phyloP scores from a whole-genome alignment of 2,113 vertebrate genomes.

The Notiomystis cincta region DNA sequence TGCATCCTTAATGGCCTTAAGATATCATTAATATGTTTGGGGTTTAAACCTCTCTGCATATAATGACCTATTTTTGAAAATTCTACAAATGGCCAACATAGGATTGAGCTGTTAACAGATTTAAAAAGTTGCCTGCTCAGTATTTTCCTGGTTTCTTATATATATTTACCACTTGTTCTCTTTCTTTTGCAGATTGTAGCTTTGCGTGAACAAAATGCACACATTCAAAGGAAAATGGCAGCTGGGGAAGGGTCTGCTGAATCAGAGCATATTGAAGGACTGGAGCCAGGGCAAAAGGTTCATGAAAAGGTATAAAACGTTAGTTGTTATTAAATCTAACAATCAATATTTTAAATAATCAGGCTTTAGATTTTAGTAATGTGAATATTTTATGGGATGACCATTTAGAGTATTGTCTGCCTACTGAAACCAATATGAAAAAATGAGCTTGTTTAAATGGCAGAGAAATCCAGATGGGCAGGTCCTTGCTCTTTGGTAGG shows the following conservation, averaged over 20 bases:
- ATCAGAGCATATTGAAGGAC: conserved; percentile 86
- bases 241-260: conserved; percentile 83
- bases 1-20: not conserved
- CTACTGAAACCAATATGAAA: not conserved
- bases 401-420: not conserved
- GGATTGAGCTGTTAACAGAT: not conserved
- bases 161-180: not conserved
- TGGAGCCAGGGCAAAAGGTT: conserved; percentile 87
- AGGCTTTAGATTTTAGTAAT: not conserved
- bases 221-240: conserved; percentile 95
- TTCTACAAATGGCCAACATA: not conserved
- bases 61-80: not conserved
- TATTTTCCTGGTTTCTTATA: not conserved
- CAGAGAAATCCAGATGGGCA: not conserved
- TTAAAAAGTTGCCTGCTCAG: not conserved
- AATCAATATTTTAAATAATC: not conserved
- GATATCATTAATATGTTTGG: not conserved
- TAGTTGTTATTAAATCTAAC: not conserved
- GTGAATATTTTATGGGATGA: not conserved
- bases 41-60: not conserved
- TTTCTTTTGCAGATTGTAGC: conserved; percentile 86
- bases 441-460: not conserved
- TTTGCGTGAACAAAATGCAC: conserved; percentile 96
- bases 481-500: not conserved
- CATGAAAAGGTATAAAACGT: conserved; percentile 86